Evolutionary conservation across 1,140 invertebrate genomes (phyloP).

Genomic region (Pissodes strobi): DNA sequence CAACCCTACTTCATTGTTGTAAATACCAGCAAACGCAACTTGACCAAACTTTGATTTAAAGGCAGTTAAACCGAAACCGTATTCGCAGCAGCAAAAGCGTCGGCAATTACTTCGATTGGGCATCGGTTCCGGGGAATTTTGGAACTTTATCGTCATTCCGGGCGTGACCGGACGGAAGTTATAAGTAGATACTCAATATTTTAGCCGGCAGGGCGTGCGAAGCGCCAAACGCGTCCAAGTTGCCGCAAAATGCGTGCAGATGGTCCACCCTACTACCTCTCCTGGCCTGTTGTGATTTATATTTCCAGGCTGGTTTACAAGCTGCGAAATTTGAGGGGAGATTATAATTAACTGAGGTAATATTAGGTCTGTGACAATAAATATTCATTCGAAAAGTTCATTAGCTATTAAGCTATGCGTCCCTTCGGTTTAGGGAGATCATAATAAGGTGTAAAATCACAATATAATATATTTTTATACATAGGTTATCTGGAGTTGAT

Average conservation of each 20-base stretch:
- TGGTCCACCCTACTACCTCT: conserved; percentile 15
- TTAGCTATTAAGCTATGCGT: background rate
- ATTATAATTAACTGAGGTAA: conserved; percentile 33
- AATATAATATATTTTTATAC: too few species aligned
- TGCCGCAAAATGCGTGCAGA: conserved; percentile 37
- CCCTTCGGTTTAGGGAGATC: too few species aligned
- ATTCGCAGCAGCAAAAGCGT: background rate
- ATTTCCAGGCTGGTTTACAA: conserved; percentile 32
- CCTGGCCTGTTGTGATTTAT: conserved; percentile 28
- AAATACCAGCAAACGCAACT: too few species aligned
- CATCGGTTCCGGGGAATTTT: conserved; percentile 27
- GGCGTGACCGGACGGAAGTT: conserved; percentile 39
- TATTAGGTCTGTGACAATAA: conserved; percentile 10
- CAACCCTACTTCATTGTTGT: too few species aligned
- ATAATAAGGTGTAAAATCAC: too few species aligned
- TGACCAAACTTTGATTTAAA: too few species aligned
- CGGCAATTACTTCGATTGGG: conserved; percentile 32
- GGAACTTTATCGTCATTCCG: conserved; percentile 30
- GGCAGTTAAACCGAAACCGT: background rate
- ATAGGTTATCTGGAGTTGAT: too few species aligned
- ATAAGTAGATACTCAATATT: conserved; percentile 39
- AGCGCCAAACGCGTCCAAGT: conserved; percentile 26
- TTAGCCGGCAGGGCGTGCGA: conserved; percentile 31
- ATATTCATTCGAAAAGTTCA: conserved; percentile 2
- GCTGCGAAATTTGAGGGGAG: conserved; percentile 36